Percentiles rank a stretch among this genome's conserved stretches.
Evolutionary conservation across 1,140 invertebrate species (phyloP).

Genomic region (Aphelinus atriplicis): DNA sequence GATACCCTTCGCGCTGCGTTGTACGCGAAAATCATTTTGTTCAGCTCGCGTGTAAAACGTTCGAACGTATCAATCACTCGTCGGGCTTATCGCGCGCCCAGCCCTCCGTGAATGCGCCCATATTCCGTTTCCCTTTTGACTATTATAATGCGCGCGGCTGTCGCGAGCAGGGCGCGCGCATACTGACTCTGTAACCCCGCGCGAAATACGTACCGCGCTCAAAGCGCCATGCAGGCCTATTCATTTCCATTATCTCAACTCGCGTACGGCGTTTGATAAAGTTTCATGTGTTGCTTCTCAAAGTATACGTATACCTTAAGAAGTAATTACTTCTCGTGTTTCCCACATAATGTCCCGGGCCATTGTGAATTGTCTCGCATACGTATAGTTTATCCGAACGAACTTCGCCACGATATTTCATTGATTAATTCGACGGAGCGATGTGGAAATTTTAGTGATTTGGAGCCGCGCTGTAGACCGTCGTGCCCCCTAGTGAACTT

Average conservation of each 20-base stretch:
- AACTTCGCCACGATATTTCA: no score
- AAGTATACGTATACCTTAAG: no score
- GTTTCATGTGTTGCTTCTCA: neutral
- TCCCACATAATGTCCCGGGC: no score
- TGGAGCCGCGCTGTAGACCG: no score
- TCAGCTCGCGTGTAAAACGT: neutral
- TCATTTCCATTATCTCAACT: conserved; percentile 16
- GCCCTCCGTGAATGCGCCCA: neutral
- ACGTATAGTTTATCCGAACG: no score
- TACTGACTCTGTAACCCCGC: neutral
- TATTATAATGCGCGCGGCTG: conserved; percentile 14
- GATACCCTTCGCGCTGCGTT: no score
- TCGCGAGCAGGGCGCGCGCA: conserved; percentile 10
- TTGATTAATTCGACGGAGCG: no score
- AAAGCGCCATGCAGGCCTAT: conserved; percentile 10
- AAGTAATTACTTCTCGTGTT: no score
- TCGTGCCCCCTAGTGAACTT: no score
- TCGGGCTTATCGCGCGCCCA: neutral
- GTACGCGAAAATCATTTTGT: no score
- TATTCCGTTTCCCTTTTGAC: conserved; percentile 16
- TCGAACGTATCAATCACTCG: neutral
- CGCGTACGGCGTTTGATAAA: conserved; percentile 9
- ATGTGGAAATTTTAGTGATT: no score
- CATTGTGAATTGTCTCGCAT: no score
- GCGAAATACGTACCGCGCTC: conserved; percentile 4